A percentile compares a stretch with the other conserved stretches of the same genome.
phyloP scores from a whole-genome alignment of 2,113 vertebrate species.

The Donacobius atricapilla region DNA sequence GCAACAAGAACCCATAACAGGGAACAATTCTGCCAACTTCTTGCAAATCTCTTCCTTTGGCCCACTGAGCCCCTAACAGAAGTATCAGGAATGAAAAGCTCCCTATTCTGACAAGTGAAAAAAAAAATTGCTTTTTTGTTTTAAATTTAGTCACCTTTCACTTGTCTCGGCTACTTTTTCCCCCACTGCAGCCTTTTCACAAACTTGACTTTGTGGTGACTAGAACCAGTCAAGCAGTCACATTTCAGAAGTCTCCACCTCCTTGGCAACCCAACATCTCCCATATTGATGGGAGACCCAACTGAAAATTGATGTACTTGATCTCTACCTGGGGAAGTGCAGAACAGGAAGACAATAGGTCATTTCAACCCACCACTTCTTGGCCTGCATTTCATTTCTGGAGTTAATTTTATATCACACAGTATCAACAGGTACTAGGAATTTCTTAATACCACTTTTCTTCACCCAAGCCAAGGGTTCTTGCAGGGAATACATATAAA shows the following conservation, averaged over 20 bases:
- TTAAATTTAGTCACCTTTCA: neutral
- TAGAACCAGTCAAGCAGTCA: constrained; percentile 15
- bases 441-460: neutral
- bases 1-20: neutral
- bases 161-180: neutral
- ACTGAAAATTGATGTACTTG: neutral
- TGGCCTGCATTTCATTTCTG: neutral
- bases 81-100: neutral
- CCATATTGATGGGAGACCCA: neutral
- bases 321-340: neutral
- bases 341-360: neutral
- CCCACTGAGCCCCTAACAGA: neutral
- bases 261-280: constrained; percentile 33
- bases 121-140: neutral
- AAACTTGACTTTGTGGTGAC: neutral
- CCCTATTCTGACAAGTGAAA: accelerated
- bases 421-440: neutral
- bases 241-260: neutral
- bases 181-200: neutral
- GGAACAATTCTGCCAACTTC: neutral
- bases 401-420: neutral
- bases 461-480: neutral
- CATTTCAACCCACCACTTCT: neutral
- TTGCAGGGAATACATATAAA: neutral
- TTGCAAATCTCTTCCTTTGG: neutral